Conservation (phyloP, 1,140 invertebrate genomes). For the Drosophila ohnishii region DNA sequence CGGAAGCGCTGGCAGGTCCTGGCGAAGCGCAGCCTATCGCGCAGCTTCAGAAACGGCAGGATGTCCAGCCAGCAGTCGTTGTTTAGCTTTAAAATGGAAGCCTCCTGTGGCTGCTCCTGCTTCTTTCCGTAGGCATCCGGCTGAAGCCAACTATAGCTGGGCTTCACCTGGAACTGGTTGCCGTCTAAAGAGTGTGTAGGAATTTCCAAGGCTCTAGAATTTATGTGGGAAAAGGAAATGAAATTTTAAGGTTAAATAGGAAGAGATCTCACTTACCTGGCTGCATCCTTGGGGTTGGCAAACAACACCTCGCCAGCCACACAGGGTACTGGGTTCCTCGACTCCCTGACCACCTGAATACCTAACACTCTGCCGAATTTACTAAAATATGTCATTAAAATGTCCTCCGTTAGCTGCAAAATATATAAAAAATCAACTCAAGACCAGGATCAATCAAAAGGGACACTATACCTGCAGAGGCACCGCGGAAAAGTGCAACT, state of each 20-base stretch:
- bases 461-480: constrained; percentile 24
- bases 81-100: constrained; percentile 35
- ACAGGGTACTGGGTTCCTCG: background rate
- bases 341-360: background rate
- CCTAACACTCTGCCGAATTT: background rate
- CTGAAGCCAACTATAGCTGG: constrained; percentile 71
- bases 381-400: background rate
- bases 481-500: constrained; percentile 40
- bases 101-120: no score
- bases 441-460: background rate
- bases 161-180: constrained; percentile 13
- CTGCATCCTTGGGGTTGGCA: constrained; percentile 37
- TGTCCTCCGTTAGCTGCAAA: constrained; percentile 6
- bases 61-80: constrained; percentile 49
- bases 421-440: background rate
- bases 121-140: constrained; percentile 39
- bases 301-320: constrained; percentile 43
- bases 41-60: constrained; percentile 1
- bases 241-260: background rate
- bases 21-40: constrained; percentile 47
- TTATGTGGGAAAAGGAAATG: background rate
- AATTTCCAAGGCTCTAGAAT: constrained; percentile 25
- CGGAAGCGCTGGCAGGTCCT: constrained; percentile 48
- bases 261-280: constrained; percentile 43
- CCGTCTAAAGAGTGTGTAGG: constrained; percentile 12